Conservation (phyloP, 2,113 vertebrate genomes). For the Salvelinus fontinalis region DNA sequence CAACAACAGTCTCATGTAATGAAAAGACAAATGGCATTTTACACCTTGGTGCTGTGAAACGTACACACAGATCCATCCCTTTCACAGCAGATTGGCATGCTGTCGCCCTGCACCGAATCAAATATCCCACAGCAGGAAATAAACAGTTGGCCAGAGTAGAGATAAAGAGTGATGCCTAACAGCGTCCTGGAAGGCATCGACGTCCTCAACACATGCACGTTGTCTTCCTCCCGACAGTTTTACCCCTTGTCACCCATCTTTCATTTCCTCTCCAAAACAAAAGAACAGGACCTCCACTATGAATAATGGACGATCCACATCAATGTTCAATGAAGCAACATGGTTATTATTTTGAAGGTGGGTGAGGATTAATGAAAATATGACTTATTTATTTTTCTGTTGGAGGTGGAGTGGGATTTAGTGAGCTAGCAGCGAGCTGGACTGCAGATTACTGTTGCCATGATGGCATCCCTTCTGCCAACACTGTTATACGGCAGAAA, state of each 20-base stretch:
- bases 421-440: no score
- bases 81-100: no score
- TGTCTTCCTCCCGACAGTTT: no score
- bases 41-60: conserved; percentile 16
- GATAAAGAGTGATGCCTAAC: conserved; percentile 60
- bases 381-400: conserved; percentile 62
- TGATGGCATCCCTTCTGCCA: no score
- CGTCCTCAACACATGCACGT: no score
- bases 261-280: conserved; percentile 58
- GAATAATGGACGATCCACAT: no score
- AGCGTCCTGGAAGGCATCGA: neutral
- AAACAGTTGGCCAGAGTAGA: conserved; percentile 67
- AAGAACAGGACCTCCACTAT: conserved; percentile 41
- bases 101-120: conserved; percentile 52
- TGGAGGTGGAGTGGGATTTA: conserved; percentile 11
- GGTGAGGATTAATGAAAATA: conserved; percentile 58
- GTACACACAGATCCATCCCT: no score
- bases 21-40: conserved; percentile 58
- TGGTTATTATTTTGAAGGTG: no score
- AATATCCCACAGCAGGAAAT: conserved; percentile 71
- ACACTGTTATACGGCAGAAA: conserved; percentile 10
- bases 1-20: conserved; percentile 48
- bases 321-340: no score
- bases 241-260: conserved; percentile 34
- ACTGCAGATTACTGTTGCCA: no score